A percentile compares a stretch with the other conserved stretches of the same genome.
These are phyloP conservation scores for Orussus abietinus DNA, from an alignment of 1,140 invertebrate species.

Conservation along the genomic window DNA sequence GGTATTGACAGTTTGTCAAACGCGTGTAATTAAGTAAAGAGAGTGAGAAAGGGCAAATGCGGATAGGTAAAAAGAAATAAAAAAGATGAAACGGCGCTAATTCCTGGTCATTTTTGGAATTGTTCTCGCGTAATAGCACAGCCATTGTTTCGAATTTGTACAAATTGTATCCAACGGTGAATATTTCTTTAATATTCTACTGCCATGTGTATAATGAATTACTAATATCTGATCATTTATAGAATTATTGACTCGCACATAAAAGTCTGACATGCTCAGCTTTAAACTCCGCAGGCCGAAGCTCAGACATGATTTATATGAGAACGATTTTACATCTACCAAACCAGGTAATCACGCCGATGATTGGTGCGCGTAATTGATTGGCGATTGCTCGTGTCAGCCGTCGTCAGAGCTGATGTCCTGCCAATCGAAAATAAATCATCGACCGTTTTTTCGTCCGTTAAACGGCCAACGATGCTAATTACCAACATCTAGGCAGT, in stretches of 20 bases:
- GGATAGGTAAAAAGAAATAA: no score
- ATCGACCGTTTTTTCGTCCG: no score
- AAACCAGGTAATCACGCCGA: slow-evolving; percentile 39
- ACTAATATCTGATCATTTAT: no score
- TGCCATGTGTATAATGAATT: slow-evolving; percentile 21
- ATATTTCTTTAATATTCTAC: slow-evolving; percentile 18
- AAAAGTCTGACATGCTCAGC: no score
- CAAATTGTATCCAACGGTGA: slow-evolving; percentile 12
- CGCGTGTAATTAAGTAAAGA: background rate
- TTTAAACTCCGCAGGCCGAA: no score
- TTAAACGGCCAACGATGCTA: no score
- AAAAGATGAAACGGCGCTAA: no score
- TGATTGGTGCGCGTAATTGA: slow-evolving; percentile 46
- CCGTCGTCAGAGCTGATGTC: background rate
- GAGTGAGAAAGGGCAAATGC: background rate
- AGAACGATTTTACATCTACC: slow-evolving; percentile 43
- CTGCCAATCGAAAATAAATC: no score
- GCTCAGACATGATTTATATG: slow-evolving; percentile 50
- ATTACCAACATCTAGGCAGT: no score
- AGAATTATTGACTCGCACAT: no score
- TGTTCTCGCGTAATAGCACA: no score
- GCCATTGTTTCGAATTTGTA: background rate
- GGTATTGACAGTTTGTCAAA: slow-evolving; percentile 39
- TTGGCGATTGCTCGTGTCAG: slow-evolving; percentile 30
- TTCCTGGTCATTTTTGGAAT: no score